phyloP scores from a whole-genome alignment of 2,888 invertebrate species.

The Lasioglossum zephyrum region DNA sequence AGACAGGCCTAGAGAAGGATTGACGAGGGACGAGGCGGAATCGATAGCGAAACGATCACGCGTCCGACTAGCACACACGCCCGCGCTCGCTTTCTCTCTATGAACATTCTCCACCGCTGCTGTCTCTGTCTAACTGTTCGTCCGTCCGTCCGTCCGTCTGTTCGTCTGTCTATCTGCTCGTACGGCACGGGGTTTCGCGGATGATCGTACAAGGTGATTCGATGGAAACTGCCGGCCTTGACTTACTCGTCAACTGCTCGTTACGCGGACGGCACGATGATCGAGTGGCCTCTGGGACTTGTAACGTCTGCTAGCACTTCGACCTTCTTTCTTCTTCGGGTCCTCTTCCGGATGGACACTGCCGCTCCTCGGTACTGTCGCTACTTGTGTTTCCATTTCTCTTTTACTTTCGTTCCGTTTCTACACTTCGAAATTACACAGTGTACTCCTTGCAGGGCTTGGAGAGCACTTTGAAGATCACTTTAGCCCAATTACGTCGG shows the following conservation, averaged over 20 bases:
- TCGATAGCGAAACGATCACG: slow-evolving; percentile 23
- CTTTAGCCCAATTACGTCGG: no score
- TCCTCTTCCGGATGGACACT: neutral
- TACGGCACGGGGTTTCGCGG: slow-evolving; percentile 22
- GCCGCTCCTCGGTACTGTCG: neutral
- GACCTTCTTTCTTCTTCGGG: neutral
- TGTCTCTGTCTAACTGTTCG: slow-evolving; percentile 19
- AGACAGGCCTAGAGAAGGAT: slow-evolving; percentile 46
- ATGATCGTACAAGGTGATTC: slow-evolving; percentile 19
- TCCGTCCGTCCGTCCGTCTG: neutral
- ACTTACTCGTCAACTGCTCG: slow-evolving; percentile 7
- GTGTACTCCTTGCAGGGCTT: neutral
- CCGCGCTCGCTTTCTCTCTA: slow-evolving; percentile 2
- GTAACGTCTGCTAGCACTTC: neutral
- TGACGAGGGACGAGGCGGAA: slow-evolving; percentile 37
- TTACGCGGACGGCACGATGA: neutral
- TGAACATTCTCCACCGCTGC: neutral
- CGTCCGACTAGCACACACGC: slow-evolving; percentile 20
- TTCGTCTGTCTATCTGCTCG: slow-evolving; percentile 14
- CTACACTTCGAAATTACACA: neutral
- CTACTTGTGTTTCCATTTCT: neutral
- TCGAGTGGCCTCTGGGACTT: neutral
- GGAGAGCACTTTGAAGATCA: neutral
- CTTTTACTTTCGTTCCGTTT: neutral
- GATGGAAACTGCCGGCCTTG: neutral